phyloP scores from a whole-genome alignment of 2,113 vertebrate genomes.

The Fregata magnificens region DNA sequence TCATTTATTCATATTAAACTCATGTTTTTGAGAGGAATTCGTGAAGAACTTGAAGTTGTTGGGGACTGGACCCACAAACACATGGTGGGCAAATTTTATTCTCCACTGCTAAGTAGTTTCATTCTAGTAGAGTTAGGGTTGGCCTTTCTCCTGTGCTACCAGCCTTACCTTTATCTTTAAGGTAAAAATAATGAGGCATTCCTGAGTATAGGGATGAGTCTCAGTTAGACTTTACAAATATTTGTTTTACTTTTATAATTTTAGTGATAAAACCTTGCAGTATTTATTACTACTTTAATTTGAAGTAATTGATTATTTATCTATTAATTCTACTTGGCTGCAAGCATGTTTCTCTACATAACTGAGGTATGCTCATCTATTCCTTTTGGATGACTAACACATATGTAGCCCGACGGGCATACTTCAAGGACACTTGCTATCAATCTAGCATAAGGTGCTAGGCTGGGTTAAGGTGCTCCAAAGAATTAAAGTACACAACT shows the following conservation, averaged over 20 bases:
- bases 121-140: background rate
- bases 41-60: background rate
- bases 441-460: background rate
- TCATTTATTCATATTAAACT: background rate
- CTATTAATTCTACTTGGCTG: background rate
- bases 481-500: background rate
- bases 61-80: background rate
- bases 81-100: background rate
- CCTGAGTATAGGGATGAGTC: background rate
- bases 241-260: background rate
- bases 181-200: background rate
- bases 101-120: background rate
- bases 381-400: background rate
- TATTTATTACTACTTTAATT: background rate
- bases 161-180: background rate
- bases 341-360: background rate
- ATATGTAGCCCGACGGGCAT: accelerated
- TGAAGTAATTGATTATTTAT: background rate
- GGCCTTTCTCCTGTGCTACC: background rate
- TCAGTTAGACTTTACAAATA: background rate
- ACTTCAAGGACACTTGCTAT: background rate
- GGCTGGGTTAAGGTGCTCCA: background rate
- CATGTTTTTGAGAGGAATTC: background rate
- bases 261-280: background rate
- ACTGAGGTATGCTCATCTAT: background rate